Conservation (phyloP, 1,140 invertebrate genomes). For the Ostrea denselamellosa region DNA sequence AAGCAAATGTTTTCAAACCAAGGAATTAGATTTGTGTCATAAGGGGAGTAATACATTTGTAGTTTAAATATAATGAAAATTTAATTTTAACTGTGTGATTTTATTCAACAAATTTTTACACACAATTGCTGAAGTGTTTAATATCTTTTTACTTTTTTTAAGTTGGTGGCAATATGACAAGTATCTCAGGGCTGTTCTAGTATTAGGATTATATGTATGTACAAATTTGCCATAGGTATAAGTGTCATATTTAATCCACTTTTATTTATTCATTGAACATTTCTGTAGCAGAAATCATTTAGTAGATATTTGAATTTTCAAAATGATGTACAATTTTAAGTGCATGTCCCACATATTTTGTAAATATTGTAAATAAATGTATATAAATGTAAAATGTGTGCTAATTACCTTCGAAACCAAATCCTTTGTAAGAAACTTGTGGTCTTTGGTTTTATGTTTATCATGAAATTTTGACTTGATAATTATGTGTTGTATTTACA, state of each 20-base stretch:
- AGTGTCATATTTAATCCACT: neutral
- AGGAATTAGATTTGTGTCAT: no score
- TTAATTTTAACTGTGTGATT: no score
- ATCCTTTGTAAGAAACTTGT: neutral
- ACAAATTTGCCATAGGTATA: neutral
- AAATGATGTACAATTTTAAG: neutral
- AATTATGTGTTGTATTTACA: neutral
- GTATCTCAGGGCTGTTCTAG: slow-evolving; percentile 19
- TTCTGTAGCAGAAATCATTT: neutral
- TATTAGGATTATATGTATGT: neutral
- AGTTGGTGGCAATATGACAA: slow-evolving; percentile 8
- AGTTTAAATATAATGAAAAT: no score
- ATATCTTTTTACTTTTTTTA: neutral
- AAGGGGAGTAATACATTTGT: no score
- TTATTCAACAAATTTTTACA: no score
- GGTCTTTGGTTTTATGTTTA: neutral
- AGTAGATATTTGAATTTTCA: neutral
- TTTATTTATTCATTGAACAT: slow-evolving; percentile 24
- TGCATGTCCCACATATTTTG: neutral
- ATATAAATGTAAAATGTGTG: neutral
- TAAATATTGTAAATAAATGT: slow-evolving; percentile 29
- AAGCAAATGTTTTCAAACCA: no score
- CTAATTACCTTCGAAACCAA: neutral
- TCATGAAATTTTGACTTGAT: neutral
- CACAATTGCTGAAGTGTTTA: neutral